Evolutionary conservation across 2,888 invertebrate species (phyloP), one percentile per base, ranked within the genome.

Genomic region (Antitype chi): DNA sequence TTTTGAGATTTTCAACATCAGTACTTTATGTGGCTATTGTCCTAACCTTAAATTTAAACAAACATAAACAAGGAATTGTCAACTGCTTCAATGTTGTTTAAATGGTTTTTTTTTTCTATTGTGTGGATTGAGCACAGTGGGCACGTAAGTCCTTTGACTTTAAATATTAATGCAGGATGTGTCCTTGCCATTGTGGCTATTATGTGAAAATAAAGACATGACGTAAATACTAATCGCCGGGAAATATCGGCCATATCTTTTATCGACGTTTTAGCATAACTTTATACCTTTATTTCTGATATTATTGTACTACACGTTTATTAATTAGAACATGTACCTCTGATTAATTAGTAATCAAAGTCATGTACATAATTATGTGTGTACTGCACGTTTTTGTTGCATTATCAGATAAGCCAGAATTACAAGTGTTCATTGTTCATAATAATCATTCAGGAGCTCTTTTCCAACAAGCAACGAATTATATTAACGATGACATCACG

Each of bases 211-310:
- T 75, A 73, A 63, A 73, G 49, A 60, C 73, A 69, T 53, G 59
- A 73, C 75, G 75, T 69, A 68, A 81, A 74, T 87, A 85, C 47
- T 79, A 64, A 87, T 77, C 55, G 69, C 25, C 9, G 52, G 70
- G n/a, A 76, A 76, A 62, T 87, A 74, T 74, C 63, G 13, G 57
- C 43, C 25, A 75, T 74, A 69, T 75, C 52, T 70, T 66, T 74
- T 62, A 64, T 69, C 62, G 28, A 15, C 3, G 17, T 76, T 52
- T 52, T 64, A 77, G 20, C 25, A n/a, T 64, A 81, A 47, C 38
- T 25, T 47, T n/a, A 13, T 77, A 49, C 28, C 15, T 80, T 57
- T 28, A 23, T 11, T 64, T 52, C 52, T 13, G 32, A 32, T 68
- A n/a, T 23, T 28, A 60, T 77, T 67, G 76, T 28, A 57, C 25